Conservation (phyloP, 2,797 vertebrate genomes). For the Meda fulgida region DNA sequence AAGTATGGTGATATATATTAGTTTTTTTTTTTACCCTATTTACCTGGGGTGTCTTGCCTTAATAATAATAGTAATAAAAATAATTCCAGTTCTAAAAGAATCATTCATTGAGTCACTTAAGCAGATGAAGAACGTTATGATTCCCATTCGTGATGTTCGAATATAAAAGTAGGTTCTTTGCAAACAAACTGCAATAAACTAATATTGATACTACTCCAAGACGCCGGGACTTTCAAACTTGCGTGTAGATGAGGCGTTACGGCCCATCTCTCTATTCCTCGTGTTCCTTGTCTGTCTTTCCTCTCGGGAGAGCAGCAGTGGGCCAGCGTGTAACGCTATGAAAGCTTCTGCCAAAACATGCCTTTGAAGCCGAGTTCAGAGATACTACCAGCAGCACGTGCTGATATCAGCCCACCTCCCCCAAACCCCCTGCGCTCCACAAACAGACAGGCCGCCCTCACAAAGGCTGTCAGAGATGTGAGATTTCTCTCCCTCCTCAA, state of each 20-base stretch:
- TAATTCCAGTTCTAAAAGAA: background rate
- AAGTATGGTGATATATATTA: too few relatives aligned
- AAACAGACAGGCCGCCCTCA: conserved; percentile 45
- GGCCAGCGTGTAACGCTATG: conserved; percentile 55
- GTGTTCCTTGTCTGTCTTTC: conserved; percentile 24
- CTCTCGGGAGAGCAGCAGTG: conserved; percentile 40
- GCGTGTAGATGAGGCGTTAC: conserved; percentile 15
- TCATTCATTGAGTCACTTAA: background rate
- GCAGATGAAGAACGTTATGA: background rate
- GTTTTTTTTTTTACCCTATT: too few relatives aligned
- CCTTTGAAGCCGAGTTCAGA: conserved; percentile 70
- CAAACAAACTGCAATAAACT: background rate
- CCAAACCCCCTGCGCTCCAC: conserved; percentile 41
- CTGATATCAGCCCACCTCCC: conserved; percentile 53
- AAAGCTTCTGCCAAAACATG: conserved; percentile 62
- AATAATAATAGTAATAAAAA: background rate
- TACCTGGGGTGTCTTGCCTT: too few relatives aligned
- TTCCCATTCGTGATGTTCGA: background rate
- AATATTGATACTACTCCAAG: background rate
- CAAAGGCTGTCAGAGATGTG: conserved; percentile 53
- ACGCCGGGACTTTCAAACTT: background rate
- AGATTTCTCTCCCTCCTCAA: conserved; percentile 44
- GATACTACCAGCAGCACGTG: conserved; percentile 54
- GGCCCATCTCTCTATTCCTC: conserved; percentile 19
- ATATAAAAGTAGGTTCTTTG: background rate